phyloP scores from a whole-genome alignment of 2,888 invertebrate genomes.

The Amaurobius ferox region DNA sequence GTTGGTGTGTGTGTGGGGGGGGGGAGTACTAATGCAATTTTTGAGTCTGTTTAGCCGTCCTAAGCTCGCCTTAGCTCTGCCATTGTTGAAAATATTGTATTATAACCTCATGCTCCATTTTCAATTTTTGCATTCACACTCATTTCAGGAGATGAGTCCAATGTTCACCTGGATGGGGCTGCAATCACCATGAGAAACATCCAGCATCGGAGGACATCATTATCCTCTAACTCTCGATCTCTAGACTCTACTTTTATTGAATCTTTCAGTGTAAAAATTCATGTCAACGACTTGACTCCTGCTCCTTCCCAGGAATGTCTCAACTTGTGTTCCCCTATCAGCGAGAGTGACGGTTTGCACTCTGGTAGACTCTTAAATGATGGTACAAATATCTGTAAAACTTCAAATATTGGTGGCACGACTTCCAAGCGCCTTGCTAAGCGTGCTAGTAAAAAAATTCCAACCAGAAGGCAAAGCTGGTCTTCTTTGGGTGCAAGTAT shows the following conservation, averaged over 20 bases:
- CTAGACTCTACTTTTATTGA: constrained; percentile 52
- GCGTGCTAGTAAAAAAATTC: constrained; percentile 39
- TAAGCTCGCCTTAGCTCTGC: too few relatives aligned
- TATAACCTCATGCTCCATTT: too few relatives aligned
- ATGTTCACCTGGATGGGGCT: constrained; percentile 49
- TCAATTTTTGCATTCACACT: too few relatives aligned
- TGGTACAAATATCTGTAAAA: constrained; percentile 37
- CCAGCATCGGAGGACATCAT: constrained; percentile 61
- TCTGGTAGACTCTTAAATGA: constrained; percentile 40
- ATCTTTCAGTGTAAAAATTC: constrained; percentile 73
- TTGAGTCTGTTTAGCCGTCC: too few relatives aligned
- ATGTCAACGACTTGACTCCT: constrained; percentile 74
- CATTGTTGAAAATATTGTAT: too few relatives aligned
- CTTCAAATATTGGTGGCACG: constrained; percentile 48
- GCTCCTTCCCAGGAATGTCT: constrained; percentile 73
- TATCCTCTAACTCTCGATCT: constrained; percentile 52
- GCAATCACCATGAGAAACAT: constrained; percentile 56
- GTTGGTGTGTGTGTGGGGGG: too few relatives aligned
- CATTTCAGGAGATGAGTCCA: constrained; percentile 43
- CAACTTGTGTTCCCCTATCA: constrained; percentile 34
- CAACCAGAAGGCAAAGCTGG: constrained; percentile 61
- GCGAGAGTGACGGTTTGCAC: constrained; percentile 32
- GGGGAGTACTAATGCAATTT: too few relatives aligned
- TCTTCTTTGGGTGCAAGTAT: constrained; percentile 57
- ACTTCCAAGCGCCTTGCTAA: constrained; percentile 50